phyloP scores from a whole-genome alignment of 1,140 invertebrate genomes.

The Aethina tumida region DNA sequence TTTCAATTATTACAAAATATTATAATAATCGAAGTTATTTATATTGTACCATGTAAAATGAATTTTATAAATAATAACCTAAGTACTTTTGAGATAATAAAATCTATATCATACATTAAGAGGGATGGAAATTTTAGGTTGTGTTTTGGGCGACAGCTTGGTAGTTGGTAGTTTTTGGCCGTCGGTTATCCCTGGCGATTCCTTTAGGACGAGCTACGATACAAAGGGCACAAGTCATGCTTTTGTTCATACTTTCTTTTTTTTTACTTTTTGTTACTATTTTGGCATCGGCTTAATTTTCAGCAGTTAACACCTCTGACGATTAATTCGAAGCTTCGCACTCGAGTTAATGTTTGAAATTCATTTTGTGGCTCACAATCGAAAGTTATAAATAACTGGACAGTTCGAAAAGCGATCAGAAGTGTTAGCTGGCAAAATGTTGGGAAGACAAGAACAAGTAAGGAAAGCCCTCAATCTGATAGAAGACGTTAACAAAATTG shows the following conservation, averaged over 20 bases:
- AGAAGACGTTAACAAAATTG: conserved; percentile 6
- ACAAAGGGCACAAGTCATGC: conserved; percentile 31
- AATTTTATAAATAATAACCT: conserved; percentile 28
- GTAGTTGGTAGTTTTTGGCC: conserved; percentile 22
- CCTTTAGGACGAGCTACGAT: conserved; percentile 23
- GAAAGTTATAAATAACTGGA: not conserved
- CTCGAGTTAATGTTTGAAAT: too few species aligned
- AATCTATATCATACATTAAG: conserved; percentile 26
- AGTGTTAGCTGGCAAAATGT: conserved; percentile 28
- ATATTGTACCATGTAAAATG: conserved; percentile 22
- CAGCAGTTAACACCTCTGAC: conserved; percentile 10
- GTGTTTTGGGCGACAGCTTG: conserved; percentile 18
- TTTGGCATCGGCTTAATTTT: conserved; percentile 24
- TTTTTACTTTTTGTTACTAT: conserved; percentile 7
- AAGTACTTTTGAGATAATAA: conserved; percentile 20
- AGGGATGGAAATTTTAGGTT: conserved; percentile 24
- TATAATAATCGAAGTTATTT: too few species aligned
- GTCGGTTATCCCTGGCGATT: conserved; percentile 18
- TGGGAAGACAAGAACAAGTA: conserved; percentile 33
- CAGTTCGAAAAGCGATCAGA: conserved; percentile 20
- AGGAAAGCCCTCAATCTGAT: conserved; percentile 46
- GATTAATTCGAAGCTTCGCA: too few species aligned
- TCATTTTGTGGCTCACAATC: too few species aligned
- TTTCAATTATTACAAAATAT: too few species aligned
- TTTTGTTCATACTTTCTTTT: conserved; percentile 19